phyloP scores from a whole-genome alignment of 2,113 vertebrate species.

The Pelecanus crispus region DNA sequence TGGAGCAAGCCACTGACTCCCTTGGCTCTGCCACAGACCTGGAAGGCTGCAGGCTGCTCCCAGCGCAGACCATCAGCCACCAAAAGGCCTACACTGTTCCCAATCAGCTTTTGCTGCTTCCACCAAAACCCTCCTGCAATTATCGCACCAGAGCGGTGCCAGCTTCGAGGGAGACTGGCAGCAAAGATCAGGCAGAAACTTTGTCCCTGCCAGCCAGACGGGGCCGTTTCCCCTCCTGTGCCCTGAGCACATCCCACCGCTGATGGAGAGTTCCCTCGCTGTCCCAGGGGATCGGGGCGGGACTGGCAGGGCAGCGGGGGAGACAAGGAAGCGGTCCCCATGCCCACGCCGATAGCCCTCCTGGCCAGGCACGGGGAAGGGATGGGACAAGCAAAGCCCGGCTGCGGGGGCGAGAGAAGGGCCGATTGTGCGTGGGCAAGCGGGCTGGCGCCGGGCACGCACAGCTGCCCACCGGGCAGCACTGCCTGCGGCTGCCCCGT shows the following conservation, averaged over 20 bases:
- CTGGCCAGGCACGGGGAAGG: background rate
- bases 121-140: background rate
- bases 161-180: background rate
- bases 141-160: fast-evolving
- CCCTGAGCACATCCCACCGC: background rate
- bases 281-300: background rate
- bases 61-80: fast-evolving
- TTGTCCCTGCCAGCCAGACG: background rate
- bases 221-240: background rate
- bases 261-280: background rate
- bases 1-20: background rate
- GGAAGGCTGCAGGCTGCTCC: background rate
- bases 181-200: background rate
- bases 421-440: background rate
- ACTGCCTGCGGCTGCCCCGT: background rate
- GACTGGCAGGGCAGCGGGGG: fast-evolving
- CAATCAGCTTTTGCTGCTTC: background rate
- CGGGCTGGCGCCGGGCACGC: background rate
- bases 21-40: background rate
- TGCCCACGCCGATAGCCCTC: background rate
- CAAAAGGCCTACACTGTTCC: background rate
- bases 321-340: background rate
- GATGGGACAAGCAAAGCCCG: background rate
- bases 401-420: background rate
- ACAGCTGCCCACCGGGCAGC: background rate